Evolutionary conservation across 2,797 vertebrate species (phyloP).

Genomic region (Bradypodion pumilum): DNA sequence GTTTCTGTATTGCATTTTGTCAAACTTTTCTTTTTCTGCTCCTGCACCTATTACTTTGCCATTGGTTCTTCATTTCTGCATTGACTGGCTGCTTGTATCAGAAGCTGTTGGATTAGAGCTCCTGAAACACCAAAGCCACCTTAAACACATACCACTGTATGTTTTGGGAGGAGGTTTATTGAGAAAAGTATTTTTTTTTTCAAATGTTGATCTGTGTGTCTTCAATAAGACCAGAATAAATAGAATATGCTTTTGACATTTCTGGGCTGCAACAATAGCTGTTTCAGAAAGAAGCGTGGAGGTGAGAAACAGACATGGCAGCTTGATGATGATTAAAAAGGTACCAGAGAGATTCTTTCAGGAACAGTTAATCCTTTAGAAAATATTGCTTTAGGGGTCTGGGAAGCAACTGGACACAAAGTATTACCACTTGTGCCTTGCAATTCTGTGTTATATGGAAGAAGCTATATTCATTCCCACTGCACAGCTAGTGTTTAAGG

Average conservation of each 20-base stretch:
- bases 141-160: no score
- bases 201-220: neutral
- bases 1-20: neutral
- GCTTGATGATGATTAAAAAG: constrained; percentile 19
- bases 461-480: constrained; percentile 16
- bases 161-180: no score
- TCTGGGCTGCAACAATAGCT: constrained; percentile 17
- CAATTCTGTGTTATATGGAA: constrained; percentile 27
- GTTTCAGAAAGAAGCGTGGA: constrained; percentile 15
- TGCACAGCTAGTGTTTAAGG: constrained; percentile 24
- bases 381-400: constrained; percentile 52
- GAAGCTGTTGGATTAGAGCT: no score
- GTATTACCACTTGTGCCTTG: constrained; percentile 38
- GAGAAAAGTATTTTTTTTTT: no score
- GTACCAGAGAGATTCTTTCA: constrained; percentile 46
- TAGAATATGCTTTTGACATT: constrained; percentile 23
- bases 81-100: neutral
- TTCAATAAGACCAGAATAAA: neutral
- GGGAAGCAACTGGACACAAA: constrained; percentile 41
- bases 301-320: constrained; percentile 28
- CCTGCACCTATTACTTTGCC: neutral
- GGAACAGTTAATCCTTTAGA: constrained; percentile 61
- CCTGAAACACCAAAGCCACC: no score
- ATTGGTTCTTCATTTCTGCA: neutral
- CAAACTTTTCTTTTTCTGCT: neutral